Conservation (phyloP, 1,140 invertebrate species). For the Vanessa atalanta region DNA sequence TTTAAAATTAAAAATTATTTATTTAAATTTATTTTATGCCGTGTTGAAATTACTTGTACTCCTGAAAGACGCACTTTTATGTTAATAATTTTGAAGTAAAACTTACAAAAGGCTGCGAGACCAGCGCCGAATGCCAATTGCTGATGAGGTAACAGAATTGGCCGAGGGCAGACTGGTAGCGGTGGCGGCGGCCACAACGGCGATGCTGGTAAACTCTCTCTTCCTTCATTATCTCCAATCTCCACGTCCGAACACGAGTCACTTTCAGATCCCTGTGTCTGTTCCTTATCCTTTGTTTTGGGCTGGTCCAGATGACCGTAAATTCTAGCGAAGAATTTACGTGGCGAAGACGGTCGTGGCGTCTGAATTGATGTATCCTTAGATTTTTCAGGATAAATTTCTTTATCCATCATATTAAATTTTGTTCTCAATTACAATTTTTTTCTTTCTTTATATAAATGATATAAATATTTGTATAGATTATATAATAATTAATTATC, state of each 20-base stretch:
- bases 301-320: conserved; percentile 83
- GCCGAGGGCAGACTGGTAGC: conserved; percentile 64
- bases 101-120: conserved; percentile 84
- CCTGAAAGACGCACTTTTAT: no score
- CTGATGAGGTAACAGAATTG: conserved; percentile 66
- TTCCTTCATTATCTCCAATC: conserved; percentile 57
- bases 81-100: conserved; percentile 26
- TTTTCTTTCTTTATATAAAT: background rate
- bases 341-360: conserved; percentile 83
- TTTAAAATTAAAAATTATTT: no score
- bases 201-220: conserved; percentile 31
- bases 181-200: conserved; percentile 63
- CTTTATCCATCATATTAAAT: conserved; percentile 43
- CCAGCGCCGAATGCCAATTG: conserved; percentile 82
- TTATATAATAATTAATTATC: background rate
- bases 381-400: conserved; percentile 34
- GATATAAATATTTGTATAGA: background rate
- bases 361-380: conserved; percentile 52
- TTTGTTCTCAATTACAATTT: background rate
- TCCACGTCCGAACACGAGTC: conserved; percentile 78
- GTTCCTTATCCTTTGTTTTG: conserved; percentile 41
- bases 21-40: no score
- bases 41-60: no score
- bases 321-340: conserved; percentile 85
- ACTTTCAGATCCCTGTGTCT: conserved; percentile 50